phyloP scores from a whole-genome alignment of 30 jellyfish, hydroid and myxozoan genomes.

The Turritopsis rubra region DNA sequence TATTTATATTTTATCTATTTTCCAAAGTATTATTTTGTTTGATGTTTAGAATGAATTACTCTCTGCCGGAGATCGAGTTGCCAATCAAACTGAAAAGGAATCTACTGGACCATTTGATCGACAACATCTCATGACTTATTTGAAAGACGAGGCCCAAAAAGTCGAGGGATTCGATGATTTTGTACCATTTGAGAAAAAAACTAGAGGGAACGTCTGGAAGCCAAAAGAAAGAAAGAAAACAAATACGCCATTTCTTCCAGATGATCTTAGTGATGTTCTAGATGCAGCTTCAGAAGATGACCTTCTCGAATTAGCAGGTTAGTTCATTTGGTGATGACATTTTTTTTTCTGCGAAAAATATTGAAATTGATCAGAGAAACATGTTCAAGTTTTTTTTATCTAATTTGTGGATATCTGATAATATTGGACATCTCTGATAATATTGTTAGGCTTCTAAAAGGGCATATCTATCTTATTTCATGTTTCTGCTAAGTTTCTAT shows the following conservation, averaged over 20 bases:
- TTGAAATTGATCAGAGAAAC: background rate
- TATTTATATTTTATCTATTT: too few relatives aligned
- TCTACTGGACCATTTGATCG: slow-evolving; percentile 81
- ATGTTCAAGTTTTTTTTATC: background rate
- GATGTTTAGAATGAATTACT: slow-evolving; percentile 68
- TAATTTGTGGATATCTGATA: background rate
- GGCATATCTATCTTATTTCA: background rate
- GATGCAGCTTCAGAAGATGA: slow-evolving; percentile 90
- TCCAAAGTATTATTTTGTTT: background rate
- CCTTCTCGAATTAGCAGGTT: slow-evolving; percentile 88
- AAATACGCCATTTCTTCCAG: slow-evolving; percentile 60
- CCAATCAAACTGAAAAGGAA: slow-evolving; percentile 63
- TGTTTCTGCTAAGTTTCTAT: background rate
- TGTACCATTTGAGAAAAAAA: slow-evolving; percentile 79
- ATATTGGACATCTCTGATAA: background rate
- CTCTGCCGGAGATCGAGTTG: slow-evolving; percentile 67
- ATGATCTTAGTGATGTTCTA: slow-evolving; percentile 85
- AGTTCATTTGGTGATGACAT: background rate
- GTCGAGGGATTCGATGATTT: slow-evolving; percentile 59
- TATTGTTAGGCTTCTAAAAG: too few relatives aligned
- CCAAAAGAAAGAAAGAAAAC: slow-evolving; percentile 57
- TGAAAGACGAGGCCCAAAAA: slow-evolving; percentile 73
- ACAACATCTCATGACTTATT: slow-evolving; percentile 55
- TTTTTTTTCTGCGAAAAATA: too few relatives aligned
- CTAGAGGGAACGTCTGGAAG: slow-evolving; percentile 72